phyloP scores from a whole-genome alignment of 1,140 invertebrate genomes.

The Listronotus bonariensis region DNA sequence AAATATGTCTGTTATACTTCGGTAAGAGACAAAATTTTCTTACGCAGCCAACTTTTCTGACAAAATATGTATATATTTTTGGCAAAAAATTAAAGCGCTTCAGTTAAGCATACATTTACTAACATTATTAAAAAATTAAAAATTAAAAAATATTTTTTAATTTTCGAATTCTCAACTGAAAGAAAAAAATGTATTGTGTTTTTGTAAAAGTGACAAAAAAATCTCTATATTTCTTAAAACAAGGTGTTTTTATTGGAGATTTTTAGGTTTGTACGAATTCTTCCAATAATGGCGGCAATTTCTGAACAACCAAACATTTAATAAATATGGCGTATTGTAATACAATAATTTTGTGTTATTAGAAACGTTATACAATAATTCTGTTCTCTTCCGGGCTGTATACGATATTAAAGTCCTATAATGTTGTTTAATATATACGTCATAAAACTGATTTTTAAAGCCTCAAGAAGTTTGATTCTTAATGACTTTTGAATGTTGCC shows the following conservation, averaged over 20 bases:
- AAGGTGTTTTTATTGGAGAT: conserved; percentile 11
- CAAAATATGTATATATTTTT: no score
- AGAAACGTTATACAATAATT: neutral
- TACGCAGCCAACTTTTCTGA: no score
- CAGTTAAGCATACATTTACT: no score
- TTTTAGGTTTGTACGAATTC: no score
- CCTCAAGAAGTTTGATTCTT: conserved; percentile 6
- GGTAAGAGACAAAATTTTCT: no score
- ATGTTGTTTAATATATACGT: neutral
- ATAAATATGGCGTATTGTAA: neutral
- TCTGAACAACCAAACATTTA: neutral
- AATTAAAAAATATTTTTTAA: no score
- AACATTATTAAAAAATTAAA: no score
- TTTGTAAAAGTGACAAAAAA: neutral
- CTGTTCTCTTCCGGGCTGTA: conserved; percentile 6
- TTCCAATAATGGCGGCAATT: neutral
- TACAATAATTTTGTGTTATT: neutral
- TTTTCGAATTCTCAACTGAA: no score
- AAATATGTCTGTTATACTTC: no score
- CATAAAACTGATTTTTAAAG: neutral
- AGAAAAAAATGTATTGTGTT: no score
- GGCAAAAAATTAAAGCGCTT: no score
- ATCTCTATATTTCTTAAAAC: neutral
- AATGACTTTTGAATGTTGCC: conserved; percentile 2
- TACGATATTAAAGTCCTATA: conserved; percentile 6